Base-by-base conservation (phyloP, 92 coral and sea anemone genomes). In the Palythoa caribaeorum region DNA sequence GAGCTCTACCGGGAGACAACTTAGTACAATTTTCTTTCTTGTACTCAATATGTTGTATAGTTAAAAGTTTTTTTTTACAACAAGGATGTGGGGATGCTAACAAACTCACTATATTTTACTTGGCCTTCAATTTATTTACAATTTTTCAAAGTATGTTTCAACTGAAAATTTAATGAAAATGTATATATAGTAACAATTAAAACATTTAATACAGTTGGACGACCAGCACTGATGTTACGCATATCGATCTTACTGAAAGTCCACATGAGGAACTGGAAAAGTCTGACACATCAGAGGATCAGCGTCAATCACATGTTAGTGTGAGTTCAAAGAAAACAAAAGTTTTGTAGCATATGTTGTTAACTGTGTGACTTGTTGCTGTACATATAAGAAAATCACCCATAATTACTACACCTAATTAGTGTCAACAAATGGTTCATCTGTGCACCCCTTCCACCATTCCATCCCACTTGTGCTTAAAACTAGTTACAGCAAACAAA, bases 1-100 rank as follows among this genome's bases (percentile, higher is more conserved):
- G 69, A 62, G 69, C 69, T 62, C 69, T 62, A 62, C 69, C 69
- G 69, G 69, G 69, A 62, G 69, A 62, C 69, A 62, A 62, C 69
- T 62, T 62, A 62, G 69, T 62, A 62, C 69, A 62, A 62, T 62
- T 62, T 62, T 62, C 69, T 62, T 4, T 62, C 69, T 62, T n/a
- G 69, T 6, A 62, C 69, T 62, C 69, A 62, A 62, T 62, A 62
- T 62, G 20, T 62, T 62, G 13, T n/a, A 62, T 62, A 15, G 69
- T 62, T 62, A 62, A 62, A 62, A 62, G 69, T 62, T 62, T 62
- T 62, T 62, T 62, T 62, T 62, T 62, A 62, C 69, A 62, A 62
- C 69, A 62, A 62, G 9, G 69, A 62, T 62, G 69, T 62, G 69
- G 69, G 69, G 69, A 62, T 62, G 69, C 69, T 62, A 62, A 62